A percentile compares a stretch with the other conserved stretches of the same genome.
These are phyloP conservation scores for Caradrina clavipalpis DNA, from an alignment of 2,888 invertebrate genomes.

Conservation along the genomic window DNA sequence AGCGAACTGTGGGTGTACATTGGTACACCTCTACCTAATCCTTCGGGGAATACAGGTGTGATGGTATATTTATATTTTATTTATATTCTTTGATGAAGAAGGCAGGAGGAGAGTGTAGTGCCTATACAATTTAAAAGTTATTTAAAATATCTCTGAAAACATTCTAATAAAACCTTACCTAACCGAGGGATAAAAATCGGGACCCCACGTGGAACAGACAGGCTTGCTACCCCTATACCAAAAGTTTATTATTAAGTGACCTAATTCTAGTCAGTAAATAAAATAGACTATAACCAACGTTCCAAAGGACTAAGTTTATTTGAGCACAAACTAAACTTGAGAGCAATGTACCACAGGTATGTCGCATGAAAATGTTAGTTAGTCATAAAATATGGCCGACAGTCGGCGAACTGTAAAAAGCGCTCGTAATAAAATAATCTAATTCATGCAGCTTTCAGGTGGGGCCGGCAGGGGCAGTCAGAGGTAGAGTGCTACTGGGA, in stretches of 20 bases:
- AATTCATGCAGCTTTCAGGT: slow-evolving; percentile 45
- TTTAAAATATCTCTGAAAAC: too few relatives aligned
- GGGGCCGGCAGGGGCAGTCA: not conserved
- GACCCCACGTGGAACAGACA: too few relatives aligned
- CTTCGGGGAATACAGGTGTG: too few relatives aligned
- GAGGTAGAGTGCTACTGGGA: slow-evolving; percentile 3
- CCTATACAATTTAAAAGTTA: too few relatives aligned
- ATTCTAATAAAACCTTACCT: too few relatives aligned
- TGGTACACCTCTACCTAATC: too few relatives aligned
- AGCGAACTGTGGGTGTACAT: too few relatives aligned
- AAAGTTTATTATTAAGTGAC: not conserved
- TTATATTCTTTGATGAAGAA: not conserved
- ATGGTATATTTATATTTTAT: too few relatives aligned
- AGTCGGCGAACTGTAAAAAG: slow-evolving; percentile 28
- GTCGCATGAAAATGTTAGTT: slow-evolving; percentile 31
- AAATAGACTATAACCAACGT: slow-evolving; percentile 6
- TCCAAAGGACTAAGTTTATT: slow-evolving; percentile 2
- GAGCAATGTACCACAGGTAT: not conserved
- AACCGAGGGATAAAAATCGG: not conserved
- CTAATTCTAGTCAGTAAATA: not conserved
- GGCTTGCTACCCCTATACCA: too few relatives aligned
- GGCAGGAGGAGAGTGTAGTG: not conserved
- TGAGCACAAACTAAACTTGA: not conserved
- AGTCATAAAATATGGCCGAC: slow-evolving; percentile 27
- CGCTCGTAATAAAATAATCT: slow-evolving; percentile 52